A percentile compares a stretch with the other conserved stretches of the same genome.
Evolutionary conservation across 2,888 invertebrate species (phyloP).

Genomic region (Phrixothrix hirtus): DNA sequence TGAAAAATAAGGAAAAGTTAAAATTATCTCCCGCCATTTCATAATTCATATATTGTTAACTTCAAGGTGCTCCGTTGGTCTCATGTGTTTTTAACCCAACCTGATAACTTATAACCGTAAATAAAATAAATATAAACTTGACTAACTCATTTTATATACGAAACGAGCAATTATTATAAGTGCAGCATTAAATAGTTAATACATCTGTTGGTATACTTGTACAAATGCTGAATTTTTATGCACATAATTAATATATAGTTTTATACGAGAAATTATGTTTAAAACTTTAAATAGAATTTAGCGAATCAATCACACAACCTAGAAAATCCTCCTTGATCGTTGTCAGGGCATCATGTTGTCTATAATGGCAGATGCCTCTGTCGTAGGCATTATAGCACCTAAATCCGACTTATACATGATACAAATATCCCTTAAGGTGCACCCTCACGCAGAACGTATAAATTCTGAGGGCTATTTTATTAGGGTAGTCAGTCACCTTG

Average conservation of each 20-base stretch:
- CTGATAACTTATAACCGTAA: too few relatives aligned
- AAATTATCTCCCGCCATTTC: too few relatives aligned
- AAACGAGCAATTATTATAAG: too few relatives aligned
- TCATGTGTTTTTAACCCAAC: too few relatives aligned
- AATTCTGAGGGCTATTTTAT: conserved; percentile 48
- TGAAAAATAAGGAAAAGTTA: too few relatives aligned
- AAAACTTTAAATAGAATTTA: conserved; percentile 15
- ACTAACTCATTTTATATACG: too few relatives aligned
- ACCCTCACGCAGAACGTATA: conserved; percentile 47
- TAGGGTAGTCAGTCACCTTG: conserved; percentile 46
- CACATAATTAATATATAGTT: neutral
- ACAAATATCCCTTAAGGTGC: conserved; percentile 22
- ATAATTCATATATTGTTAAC: too few relatives aligned
- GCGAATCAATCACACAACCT: conserved; percentile 32
- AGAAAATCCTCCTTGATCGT: conserved; percentile 25
- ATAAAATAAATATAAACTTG: too few relatives aligned
- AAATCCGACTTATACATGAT: conserved; percentile 18
- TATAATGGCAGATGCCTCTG: conserved; percentile 9
- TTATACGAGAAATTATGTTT: neutral
- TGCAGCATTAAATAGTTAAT: too few relatives aligned
- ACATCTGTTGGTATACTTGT: too few relatives aligned
- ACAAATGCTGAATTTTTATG: neutral
- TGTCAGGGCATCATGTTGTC: conserved; percentile 16
- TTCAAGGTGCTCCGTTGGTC: too few relatives aligned
- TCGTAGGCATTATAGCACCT: conserved; percentile 16